Base-by-base conservation (phyloP, 2,888 invertebrate genomes). In the Anoplius nigerrimus region DNA sequence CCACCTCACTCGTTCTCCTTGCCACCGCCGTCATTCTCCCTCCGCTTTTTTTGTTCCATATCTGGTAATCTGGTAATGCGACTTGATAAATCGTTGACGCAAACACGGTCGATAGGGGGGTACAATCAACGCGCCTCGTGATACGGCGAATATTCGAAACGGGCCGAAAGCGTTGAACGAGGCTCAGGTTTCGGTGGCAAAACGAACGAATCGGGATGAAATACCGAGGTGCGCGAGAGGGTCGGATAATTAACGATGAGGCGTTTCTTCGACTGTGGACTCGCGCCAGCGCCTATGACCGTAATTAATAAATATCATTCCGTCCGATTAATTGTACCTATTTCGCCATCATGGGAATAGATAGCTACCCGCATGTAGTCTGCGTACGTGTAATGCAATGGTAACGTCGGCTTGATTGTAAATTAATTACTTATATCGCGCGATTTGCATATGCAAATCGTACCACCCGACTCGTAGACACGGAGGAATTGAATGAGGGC, bases 381-480 rank as follows among this genome's bases (percentile, higher is more conserved):
- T 34, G 11, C 34, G 34, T 34, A 34, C 46, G 66, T 72, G 79
- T 79, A 81, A 80, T 78, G 75, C 78, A 73, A 79, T 75, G 79
- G 81, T 83, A 83, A 82, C 81, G 76, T 76, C 72, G 71, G 65
- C 78, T 82, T 86, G 85, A 87, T 87, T 86, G 84, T 84, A 81
- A 88, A 87, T 87, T 87, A 88, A 88, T 88, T 88, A 87, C 86
- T 87, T 87, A 83, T 88, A 88, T 87, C 85, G 77, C 60, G 21
- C 72, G 65, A 87, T 88, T 87, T 86, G 83, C 87, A 88, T 88
- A 87, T 88, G 88, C 84, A 86, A 87, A 88, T 87, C 46, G 66
- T 46, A 69, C 63, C 62, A 62, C 52, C 64, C 68, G 68, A 66
- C 69, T 61, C 66, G 68, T 66, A 71, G 76, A 76, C 75, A 74